Percentiles rank a stretch among this genome's conserved stretches.
phyloP scores from a whole-genome alignment of 1,140 invertebrate genomes.

The Heliconius congener region DNA sequence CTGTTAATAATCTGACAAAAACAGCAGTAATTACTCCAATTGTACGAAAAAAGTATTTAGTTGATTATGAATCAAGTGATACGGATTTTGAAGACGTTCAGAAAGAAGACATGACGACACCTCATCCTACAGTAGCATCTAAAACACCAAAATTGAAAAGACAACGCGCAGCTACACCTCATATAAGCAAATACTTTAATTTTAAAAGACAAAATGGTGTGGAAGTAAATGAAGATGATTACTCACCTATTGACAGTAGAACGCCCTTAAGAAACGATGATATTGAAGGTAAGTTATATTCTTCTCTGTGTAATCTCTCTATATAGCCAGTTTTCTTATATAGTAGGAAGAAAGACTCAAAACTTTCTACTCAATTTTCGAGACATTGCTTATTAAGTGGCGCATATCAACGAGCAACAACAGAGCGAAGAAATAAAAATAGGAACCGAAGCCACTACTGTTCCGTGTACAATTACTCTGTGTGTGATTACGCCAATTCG shows the following conservation, averaged over 20 bases:
- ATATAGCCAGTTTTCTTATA: no score
- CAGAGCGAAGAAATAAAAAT: background rate
- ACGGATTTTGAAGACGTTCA: slow-evolving; percentile 51
- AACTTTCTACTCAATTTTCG: background rate
- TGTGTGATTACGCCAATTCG: background rate
- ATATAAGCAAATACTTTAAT: slow-evolving; percentile 54
- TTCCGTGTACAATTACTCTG: background rate
- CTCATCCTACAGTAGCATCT: slow-evolving; percentile 49
- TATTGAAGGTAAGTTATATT: slow-evolving; percentile 44
- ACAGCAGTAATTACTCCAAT: slow-evolving; percentile 72
- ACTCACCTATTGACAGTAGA: slow-evolving; percentile 40
- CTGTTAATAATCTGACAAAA: slow-evolving; percentile 60
- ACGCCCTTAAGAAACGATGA: slow-evolving; percentile 53
- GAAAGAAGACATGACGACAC: slow-evolving; percentile 46
- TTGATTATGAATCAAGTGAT: slow-evolving; percentile 72
- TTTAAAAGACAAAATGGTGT: slow-evolving; percentile 57
- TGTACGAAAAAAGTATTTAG: slow-evolving; percentile 58
- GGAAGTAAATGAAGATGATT: slow-evolving; percentile 54
- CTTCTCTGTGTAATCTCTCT: background rate
- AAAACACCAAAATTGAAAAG: slow-evolving; percentile 57
- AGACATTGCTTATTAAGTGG: background rate
- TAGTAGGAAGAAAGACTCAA: no score
- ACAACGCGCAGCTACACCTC: slow-evolving; percentile 59
- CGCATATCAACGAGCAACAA: background rate
- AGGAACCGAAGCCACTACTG: background rate